A percentile compares a stretch with the other conserved stretches of the same genome.
Conservation (phyloP, 2,797 vertebrate species). For the Protosalanx chinensis region DNA sequence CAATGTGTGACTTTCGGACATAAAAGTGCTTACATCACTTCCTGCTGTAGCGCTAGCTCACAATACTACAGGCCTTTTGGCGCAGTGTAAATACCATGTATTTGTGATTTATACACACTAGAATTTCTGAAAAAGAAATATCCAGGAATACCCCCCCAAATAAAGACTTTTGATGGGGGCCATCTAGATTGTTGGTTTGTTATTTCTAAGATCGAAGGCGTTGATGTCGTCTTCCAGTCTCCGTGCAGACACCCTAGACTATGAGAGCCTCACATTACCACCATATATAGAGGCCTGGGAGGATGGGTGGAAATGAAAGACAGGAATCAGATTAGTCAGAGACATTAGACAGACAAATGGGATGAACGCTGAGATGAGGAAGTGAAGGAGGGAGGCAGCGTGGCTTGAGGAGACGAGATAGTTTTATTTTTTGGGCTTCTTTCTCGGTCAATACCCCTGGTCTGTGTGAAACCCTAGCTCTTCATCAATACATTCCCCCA, state of each 20-base stretch:
- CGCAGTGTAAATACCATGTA: neutral
- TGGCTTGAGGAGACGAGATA: neutral
- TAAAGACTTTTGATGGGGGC: neutral
- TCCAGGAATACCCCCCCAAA: neutral
- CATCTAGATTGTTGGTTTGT: constrained; percentile 2
- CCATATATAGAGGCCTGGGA: constrained; percentile 22
- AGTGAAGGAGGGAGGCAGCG: neutral
- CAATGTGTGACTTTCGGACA: neutral
- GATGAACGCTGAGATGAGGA: constrained; percentile 4
- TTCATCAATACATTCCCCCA: constrained; percentile 56
- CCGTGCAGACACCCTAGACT: constrained; percentile 26
- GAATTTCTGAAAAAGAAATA: neutral
- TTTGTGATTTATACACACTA: neutral
- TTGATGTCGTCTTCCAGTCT: constrained; percentile 18
- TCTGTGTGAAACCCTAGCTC: constrained; percentile 51
- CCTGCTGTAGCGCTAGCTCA: neutral
- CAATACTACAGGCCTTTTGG: too few relatives aligned
- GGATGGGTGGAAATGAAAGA: constrained; percentile 13
- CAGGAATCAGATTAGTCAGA: constrained; percentile 23
- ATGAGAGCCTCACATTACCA: constrained; percentile 21
- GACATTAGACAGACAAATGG: constrained; percentile 20
- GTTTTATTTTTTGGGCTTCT: neutral
- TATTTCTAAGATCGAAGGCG: neutral
- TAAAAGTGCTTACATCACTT: neutral
- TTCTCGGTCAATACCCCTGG: constrained; percentile 40